Evolutionary conservation across 2,797 vertebrate species (phyloP).

Genomic region (Mormyrus proboscirostris): DNA sequence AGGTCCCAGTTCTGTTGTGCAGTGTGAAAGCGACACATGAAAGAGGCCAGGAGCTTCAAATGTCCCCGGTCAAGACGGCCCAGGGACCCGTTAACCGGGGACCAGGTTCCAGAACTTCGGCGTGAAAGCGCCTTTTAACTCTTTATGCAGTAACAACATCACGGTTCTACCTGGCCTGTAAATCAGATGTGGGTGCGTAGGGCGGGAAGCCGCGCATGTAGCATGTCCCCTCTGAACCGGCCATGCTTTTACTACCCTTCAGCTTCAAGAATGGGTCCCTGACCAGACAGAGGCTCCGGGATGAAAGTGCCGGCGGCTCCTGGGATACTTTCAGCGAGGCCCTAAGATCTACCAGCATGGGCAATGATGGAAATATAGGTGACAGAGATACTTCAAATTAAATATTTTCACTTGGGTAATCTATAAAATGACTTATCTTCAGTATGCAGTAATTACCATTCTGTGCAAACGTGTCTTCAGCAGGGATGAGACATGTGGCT

Average conservation of each 20-base stretch:
- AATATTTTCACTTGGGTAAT: background rate
- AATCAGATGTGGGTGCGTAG: background rate
- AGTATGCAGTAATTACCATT: background rate
- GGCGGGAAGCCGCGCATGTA: background rate
- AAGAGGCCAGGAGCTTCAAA: background rate
- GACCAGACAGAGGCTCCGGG: constrained; percentile 79
- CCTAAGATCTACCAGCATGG: constrained; percentile 65
- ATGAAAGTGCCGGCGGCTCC: constrained; percentile 68
- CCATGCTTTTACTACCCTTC: constrained; percentile 16
- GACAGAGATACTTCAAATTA: constrained; percentile 19
- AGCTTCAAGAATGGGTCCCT: constrained; percentile 96
- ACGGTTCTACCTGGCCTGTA: background rate
- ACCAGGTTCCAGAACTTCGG: background rate
- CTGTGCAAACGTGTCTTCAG: background rate
- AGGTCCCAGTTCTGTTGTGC: background rate
- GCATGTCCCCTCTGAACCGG: background rate
- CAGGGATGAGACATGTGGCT: background rate
- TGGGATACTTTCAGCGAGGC: constrained; percentile 80
- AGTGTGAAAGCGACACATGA: background rate
- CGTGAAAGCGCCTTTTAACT: background rate
- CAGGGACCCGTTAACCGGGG: background rate
- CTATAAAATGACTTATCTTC: background rate
- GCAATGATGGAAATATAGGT: constrained; percentile 83
- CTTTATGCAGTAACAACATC: background rate
- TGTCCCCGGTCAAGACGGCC: background rate